phyloP scores from a whole-genome alignment of 1,140 invertebrate species.

The Conus ventricosus region DNA sequence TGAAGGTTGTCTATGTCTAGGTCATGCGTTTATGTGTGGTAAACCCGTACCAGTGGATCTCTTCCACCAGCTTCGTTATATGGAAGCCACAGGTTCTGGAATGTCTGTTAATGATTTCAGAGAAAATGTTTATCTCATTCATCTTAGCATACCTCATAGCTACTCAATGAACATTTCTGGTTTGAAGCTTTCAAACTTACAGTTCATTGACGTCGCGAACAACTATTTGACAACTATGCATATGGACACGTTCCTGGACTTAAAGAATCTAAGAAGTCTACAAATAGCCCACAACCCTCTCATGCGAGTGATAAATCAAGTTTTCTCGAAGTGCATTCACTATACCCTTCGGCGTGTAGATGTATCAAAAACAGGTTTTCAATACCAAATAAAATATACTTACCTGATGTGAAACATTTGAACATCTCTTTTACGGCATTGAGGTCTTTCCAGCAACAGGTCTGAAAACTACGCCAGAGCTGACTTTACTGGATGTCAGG shows the following conservation, averaged over 20 bases:
- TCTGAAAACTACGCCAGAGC: neutral
- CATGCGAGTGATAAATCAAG: neutral
- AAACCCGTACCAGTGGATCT: neutral
- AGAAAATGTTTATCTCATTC: neutral
- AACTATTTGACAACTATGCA: constrained; percentile 5
- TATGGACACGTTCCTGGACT: neutral
- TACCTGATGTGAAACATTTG: neutral
- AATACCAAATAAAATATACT: neutral
- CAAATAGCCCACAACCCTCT: constrained; percentile 20
- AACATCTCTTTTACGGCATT: neutral
- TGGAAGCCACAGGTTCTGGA: neutral
- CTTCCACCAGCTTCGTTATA: constrained; percentile 1
- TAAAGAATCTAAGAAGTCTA: constrained; percentile 20
- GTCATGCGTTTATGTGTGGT: neutral
- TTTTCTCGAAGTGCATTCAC: neutral
- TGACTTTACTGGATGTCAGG: constrained; percentile 28
- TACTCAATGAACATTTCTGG: neutral
- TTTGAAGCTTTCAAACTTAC: neutral
- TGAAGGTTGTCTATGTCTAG: constrained; percentile 48
- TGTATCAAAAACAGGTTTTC: neutral
- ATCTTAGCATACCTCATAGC: neutral
- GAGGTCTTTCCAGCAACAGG: constrained; percentile 10
- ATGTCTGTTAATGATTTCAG: neutral
- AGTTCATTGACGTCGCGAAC: constrained; percentile 31
- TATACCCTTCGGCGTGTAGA: neutral